These are phyloP conservation scores for Argyresthia albistria DNA, from an alignment of 2,888 invertebrate genomes.

Conservation along the genomic window DNA sequence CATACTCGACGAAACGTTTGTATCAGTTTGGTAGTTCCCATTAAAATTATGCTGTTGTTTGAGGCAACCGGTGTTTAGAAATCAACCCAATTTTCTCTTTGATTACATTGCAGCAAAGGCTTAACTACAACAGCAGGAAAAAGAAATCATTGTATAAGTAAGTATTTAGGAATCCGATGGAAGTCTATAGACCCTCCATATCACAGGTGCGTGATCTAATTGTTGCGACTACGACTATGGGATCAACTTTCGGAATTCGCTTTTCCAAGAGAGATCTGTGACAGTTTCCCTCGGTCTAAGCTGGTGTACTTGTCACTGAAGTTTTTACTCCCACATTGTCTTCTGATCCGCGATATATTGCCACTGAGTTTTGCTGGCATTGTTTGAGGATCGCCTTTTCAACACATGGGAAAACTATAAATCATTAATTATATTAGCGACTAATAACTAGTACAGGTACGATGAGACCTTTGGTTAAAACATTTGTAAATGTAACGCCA, in stretches of 20 bases:
- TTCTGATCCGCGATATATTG: neutral
- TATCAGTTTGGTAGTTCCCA: neutral
- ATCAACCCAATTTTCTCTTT: neutral
- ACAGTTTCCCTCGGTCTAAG: slow-evolving; percentile 3
- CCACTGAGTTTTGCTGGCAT: neutral
- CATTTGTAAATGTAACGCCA: no score
- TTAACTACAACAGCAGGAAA: neutral
- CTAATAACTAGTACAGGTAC: no score
- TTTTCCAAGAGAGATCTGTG: slow-evolving; percentile 5
- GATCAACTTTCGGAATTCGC: slow-evolving; percentile 2
- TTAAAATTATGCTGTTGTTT: neutral
- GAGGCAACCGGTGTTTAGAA: neutral
- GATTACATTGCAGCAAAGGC: neutral
- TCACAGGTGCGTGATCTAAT: neutral
- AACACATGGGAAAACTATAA: neutral
- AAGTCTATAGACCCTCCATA: no score
- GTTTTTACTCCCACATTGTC: slow-evolving; percentile 5
- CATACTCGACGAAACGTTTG: slow-evolving; percentile 27
- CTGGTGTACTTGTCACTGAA: neutral
- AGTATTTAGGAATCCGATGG: no score
- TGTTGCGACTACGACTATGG: neutral
- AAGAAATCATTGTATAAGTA: no score
- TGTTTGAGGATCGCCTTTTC: neutral
- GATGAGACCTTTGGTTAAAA: no score
- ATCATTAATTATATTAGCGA: no score